phyloP scores from a whole-genome alignment of 2,113 vertebrate genomes.

The Typhlomys cinereus region DNA sequence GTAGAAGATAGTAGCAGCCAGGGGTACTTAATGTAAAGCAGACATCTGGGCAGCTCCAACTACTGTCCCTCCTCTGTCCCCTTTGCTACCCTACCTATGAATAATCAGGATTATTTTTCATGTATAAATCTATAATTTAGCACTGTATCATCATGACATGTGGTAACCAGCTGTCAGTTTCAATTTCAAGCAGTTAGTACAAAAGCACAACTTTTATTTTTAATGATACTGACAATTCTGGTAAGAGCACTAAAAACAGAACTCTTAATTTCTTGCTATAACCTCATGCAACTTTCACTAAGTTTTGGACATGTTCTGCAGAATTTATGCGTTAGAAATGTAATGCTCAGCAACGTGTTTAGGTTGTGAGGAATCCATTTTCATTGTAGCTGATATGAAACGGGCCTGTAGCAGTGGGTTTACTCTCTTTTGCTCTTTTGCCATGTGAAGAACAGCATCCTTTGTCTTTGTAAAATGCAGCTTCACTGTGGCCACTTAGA shows the following conservation, averaged over 20 bases:
- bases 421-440: background rate
- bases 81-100: background rate
- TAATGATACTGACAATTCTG: background rate
- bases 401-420: too few relatives aligned
- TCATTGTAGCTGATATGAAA: background rate
- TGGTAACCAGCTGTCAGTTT: background rate
- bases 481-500: background rate
- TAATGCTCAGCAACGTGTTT: background rate
- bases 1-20: background rate
- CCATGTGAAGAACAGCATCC: too few relatives aligned
- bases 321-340: background rate
- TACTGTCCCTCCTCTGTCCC: fast-evolving
- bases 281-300: background rate
- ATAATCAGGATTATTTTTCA: background rate
- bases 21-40: background rate
- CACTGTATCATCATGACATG: background rate
- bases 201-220: background rate
- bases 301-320: too few relatives aligned
- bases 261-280: background rate
- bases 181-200: constrained; percentile 18
- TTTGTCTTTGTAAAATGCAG: background rate
- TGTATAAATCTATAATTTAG: background rate
- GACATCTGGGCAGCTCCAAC: background rate
- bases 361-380: background rate
- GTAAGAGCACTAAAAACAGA: background rate